A percentile compares a stretch with the other conserved stretches of the same genome.
phyloP scores from a whole-genome alignment of 2,888 invertebrate species.

The Dyspetes luteomarginatus region DNA sequence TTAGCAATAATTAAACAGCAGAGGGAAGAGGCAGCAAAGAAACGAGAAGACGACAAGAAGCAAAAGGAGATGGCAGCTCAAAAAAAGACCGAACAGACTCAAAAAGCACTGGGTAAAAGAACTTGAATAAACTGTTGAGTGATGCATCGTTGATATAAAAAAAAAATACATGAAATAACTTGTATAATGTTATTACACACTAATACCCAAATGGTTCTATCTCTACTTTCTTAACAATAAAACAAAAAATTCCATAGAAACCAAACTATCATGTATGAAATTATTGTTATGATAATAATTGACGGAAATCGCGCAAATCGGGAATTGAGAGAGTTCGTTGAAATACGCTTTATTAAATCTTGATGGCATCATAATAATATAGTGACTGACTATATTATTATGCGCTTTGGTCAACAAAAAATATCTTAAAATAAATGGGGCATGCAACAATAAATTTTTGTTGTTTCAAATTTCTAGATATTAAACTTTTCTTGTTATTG shows the following conservation, averaged over 20 bases:
- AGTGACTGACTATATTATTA: neutral
- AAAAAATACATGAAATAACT: slow-evolving; percentile 55
- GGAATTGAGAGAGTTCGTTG: slow-evolving; percentile 21
- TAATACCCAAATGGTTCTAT: slow-evolving; percentile 70
- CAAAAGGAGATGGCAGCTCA: slow-evolving; percentile 86
- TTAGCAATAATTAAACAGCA: slow-evolving; percentile 97
- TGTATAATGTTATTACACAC: slow-evolving; percentile 64
- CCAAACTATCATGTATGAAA: slow-evolving; percentile 1
- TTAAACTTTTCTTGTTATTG: too few species aligned
- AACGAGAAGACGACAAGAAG: slow-evolving; percentile 93
- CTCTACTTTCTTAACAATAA: slow-evolving; percentile 74
- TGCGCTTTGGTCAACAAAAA: slow-evolving; percentile 28
- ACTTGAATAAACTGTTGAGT: slow-evolving; percentile 71
- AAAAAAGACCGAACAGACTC: slow-evolving; percentile 86
- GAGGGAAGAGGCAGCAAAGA: slow-evolving; percentile 96
- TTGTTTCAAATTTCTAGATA: too few species aligned
- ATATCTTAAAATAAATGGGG: slow-evolving; percentile 25
- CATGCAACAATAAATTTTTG: slow-evolving; percentile 1
- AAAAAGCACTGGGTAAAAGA: slow-evolving; percentile 87
- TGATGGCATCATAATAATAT: neutral
- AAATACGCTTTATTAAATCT: neutral
- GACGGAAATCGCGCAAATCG: neutral
- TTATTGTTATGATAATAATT: slow-evolving; percentile 16
- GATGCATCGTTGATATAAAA: slow-evolving; percentile 10
- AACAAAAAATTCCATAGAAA: slow-evolving; percentile 69